Conservation (phyloP, 35 echinoderm and acorn worm species). For the Stichopus chloronotus region DNA sequence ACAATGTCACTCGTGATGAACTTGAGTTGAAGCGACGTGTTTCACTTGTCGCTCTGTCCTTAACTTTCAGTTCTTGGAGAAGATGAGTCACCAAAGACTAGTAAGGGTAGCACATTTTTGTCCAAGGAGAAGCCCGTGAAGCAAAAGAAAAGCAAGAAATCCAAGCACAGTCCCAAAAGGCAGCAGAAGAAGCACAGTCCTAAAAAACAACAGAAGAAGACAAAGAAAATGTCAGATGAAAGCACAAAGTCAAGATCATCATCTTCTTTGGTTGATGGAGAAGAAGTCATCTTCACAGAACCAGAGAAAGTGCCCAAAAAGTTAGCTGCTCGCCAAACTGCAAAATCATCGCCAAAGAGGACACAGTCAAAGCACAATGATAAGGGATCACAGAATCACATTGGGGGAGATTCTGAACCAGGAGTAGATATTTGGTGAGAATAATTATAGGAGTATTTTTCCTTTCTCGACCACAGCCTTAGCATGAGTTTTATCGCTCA, state of each 20-base stretch:
- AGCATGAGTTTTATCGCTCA: too few species aligned
- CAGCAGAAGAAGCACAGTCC: background rate
- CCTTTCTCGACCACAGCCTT: too few species aligned
- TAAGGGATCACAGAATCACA: background rate
- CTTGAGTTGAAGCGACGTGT: too few species aligned
- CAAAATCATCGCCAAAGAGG: background rate
- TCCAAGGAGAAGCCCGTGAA: background rate
- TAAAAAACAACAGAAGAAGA: background rate
- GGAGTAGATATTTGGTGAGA: background rate
- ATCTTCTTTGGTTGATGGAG: background rate
- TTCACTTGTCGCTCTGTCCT: too few species aligned
- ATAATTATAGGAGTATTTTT: too few species aligned
- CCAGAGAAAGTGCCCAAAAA: conserved; percentile 3
- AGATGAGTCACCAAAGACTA: background rate
- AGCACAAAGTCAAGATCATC: background rate
- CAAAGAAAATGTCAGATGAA: background rate
- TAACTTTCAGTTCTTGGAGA: conserved; percentile 1
- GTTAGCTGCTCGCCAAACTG: background rate
- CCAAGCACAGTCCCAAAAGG: background rate
- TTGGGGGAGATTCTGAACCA: background rate
- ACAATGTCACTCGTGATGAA: too few species aligned
- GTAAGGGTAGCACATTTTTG: background rate
- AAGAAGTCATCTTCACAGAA: background rate
- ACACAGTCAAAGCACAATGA: background rate
- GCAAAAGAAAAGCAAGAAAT: background rate